A percentile compares a stretch with the other conserved stretches of the same genome.
These are phyloP conservation scores for Helicorthomorpha holstii DNA, from an alignment of 1,140 invertebrate species.

Conservation along the genomic window DNA sequence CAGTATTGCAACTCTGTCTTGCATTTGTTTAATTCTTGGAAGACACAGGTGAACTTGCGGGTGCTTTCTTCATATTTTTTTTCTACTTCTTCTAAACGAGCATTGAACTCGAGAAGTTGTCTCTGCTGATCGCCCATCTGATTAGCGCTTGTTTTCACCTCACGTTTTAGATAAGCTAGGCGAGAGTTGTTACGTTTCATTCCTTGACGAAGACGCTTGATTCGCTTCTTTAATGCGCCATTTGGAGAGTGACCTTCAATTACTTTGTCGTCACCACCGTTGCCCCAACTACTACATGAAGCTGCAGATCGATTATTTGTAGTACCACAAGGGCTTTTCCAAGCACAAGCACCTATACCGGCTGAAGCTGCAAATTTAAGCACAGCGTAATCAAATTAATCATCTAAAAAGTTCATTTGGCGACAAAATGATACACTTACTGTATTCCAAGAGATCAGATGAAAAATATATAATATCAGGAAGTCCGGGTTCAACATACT, in stretches of 20 bases:
- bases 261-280: no score
- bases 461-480: constrained; percentile 73
- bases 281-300: no score
- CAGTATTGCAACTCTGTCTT: constrained; percentile 77
- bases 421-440: constrained; percentile 18
- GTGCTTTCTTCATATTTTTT: constrained; percentile 78
- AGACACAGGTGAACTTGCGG: constrained; percentile 64
- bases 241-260: background rate
- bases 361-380: no score
- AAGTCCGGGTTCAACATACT: constrained; percentile 66
- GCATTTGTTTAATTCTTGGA: constrained; percentile 76
- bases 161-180: constrained; percentile 49
- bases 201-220: constrained; percentile 67
- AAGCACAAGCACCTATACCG: no score
- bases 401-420: no score
- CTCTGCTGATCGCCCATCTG: constrained; percentile 53
- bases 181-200: constrained; percentile 74
- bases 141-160: constrained; percentile 53
- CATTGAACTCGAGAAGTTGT: constrained; percentile 61
- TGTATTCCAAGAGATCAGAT: constrained; percentile 52
- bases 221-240: constrained; percentile 46
- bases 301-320: no score
- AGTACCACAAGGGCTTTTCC: no score
- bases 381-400: no score
- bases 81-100: constrained; percentile 64